Conservation (phyloP, 2,113 vertebrate species). For the Chaenocephalus aceratus region DNA sequence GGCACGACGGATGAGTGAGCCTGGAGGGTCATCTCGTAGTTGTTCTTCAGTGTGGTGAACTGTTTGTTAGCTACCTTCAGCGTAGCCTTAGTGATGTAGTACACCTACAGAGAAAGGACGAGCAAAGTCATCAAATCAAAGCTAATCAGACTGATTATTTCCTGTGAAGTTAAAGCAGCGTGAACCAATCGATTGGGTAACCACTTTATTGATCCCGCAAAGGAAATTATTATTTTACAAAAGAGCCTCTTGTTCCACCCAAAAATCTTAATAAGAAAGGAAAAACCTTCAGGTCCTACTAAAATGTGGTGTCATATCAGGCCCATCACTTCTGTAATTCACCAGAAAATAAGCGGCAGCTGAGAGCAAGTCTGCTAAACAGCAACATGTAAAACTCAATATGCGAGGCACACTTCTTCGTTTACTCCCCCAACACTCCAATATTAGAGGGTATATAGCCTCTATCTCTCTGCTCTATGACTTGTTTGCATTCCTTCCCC, state of each 20-base stretch:
- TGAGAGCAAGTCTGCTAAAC: constrained; percentile 60
- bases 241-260: constrained; percentile 24
- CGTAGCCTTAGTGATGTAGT: constrained; percentile 90
- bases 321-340: constrained; percentile 70
- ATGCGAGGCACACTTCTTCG: constrained; percentile 58
- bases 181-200: neutral
- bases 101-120: constrained; percentile 82
- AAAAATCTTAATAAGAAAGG: constrained; percentile 37
- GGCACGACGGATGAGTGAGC: constrained; percentile 87
- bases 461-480: constrained; percentile 12
- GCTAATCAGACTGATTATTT: constrained; percentile 29
- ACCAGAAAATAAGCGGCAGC: constrained; percentile 74
- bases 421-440: constrained; percentile 49
- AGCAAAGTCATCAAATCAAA: constrained; percentile 25
- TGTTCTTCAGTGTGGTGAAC: constrained; percentile 89
- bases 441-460: neutral
- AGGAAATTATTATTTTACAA: constrained; percentile 43
- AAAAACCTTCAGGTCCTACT: constrained; percentile 53
- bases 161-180: neutral
- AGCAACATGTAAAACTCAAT: constrained; percentile 69
- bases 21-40: constrained; percentile 92
- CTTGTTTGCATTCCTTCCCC: constrained; percentile 6
- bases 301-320: constrained; percentile 60
- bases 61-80: constrained; percentile 93
- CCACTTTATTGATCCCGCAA: constrained; percentile 38